Percentiles rank a stretch among this genome's conserved stretches.
phyloP scores from a whole-genome alignment of 2,113 vertebrate species.

The Phalacrocorax carbo region DNA sequence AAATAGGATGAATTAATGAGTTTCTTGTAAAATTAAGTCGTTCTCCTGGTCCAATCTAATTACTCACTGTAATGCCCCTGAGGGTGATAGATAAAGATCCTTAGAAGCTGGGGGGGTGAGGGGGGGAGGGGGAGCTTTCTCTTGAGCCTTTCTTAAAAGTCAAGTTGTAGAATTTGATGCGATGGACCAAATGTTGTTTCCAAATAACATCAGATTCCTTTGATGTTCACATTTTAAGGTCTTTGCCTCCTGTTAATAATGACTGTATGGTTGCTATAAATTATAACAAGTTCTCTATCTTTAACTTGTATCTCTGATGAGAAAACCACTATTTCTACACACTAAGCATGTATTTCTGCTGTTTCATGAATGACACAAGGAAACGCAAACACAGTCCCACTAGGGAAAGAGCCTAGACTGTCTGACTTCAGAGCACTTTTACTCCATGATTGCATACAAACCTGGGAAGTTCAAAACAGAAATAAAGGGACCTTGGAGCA shows the following conservation, averaged over 20 bases:
- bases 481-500: neutral
- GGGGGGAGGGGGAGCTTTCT: neutral
- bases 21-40: conserved; percentile 75
- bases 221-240: neutral
- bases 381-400: neutral
- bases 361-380: neutral
- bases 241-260: neutral
- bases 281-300: neutral
- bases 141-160: conserved; percentile 23
- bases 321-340: neutral
- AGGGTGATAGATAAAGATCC: conserved; percentile 43
- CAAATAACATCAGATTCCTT: conserved; percentile 12
- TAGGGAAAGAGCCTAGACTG: neutral
- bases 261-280: neutral
- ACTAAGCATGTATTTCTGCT: neutral
- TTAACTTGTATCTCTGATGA: neutral
- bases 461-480: neutral
- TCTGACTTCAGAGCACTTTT: neutral
- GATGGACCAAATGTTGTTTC: conserved; percentile 3
- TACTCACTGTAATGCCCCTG: conserved; percentile 34
- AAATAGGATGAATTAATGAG: conserved; percentile 72
- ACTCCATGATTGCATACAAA: neutral
- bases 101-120: neutral
- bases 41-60: conserved; percentile 64
- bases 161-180: conserved; percentile 14